Base-by-base conservation (phyloP, 2,888 invertebrate genomes). In the Dryobotodes eremita region DNA sequence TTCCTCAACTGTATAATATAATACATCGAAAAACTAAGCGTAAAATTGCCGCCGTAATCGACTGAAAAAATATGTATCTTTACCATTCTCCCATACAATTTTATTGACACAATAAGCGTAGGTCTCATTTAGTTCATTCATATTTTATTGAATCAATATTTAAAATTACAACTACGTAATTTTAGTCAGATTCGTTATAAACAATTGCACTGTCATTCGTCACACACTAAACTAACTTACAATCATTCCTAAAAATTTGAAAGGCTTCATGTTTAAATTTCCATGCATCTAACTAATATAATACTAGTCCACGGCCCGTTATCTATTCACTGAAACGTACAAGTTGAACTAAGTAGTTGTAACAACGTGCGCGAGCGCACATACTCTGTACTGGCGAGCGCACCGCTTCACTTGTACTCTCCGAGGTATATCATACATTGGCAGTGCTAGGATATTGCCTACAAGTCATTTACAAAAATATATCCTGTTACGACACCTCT, bases 61-160 rank as follows among this genome's bases (percentile, higher is more conserved):
- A 91, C 82, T 94, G 94, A 93, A 95, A 95, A 95, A 94, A 95
- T 95, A 95, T 93, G 89, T 92, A 90, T 92, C 86, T 91, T 88
- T 88, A 88, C 77, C 85, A 86, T 87, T 85, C 89, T 89, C 91
- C 87, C 87, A 90, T 90, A 92, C 89, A 92, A 92, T 90, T 91
- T 93, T 91, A 94, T 93, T 92, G 92, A 93, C 92, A 93, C 92
- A 91, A 92, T 92, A 94, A 94, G 93, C 94, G 92, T 94, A 94
- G 90, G 89, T 93, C 89, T 89, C 88, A 93, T 92, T 90, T 91
- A 90, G 85, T 90, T 89, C 84, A 87, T 90, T 83, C 82, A 87
- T 82, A 89, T 84, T 88, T 84, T 84, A 88, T 84, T 86, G 84
- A 88, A 85, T 86, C 83, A 82, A 80, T 83, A 86, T 89, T 84